Evolutionary conservation across 2,797 vertebrate species (phyloP).

Genomic region (Rhinatrema bivittatum): DNA sequence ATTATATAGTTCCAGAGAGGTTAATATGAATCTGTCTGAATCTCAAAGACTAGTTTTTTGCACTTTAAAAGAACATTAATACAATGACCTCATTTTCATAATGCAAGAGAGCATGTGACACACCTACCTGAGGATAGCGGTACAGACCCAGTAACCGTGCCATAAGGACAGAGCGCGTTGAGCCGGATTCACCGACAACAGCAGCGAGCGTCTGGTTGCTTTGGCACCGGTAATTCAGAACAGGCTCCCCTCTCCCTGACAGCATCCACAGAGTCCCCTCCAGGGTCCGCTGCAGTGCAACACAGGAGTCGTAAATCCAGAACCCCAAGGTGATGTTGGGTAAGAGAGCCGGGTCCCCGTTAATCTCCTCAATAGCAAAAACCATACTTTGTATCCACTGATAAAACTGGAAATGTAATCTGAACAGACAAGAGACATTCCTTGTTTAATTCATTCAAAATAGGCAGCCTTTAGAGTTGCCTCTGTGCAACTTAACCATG

Average conservation of each 20-base stretch:
- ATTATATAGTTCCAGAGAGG: too few species aligned
- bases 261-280: conserved; percentile 9
- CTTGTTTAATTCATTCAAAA: too few species aligned
- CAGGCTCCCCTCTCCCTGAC: neutral
- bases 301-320: conserved; percentile 3
- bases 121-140: conserved; percentile 7
- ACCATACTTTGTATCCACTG: conserved; percentile 4
- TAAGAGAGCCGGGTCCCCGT: conserved; percentile 2
- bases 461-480: too few species aligned
- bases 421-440: neutral
- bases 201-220: neutral
- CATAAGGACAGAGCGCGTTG: conserved; percentile 2
- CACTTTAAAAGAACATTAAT: too few species aligned
- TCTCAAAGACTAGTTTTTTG: too few species aligned
- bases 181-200: conserved; percentile 2
- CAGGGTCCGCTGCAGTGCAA: neutral
- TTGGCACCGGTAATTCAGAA: conserved; percentile 5
- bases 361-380: conserved; percentile 4
- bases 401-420: conserved; percentile 2
- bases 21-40: too few species aligned
- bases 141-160: conserved; percentile 1
- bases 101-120: too few species aligned
- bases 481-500: too few species aligned
- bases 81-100: too few species aligned
- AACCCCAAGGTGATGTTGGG: conserved; percentile 3